Evolutionary conservation across 1,140 invertebrate species (phyloP).

Genomic region (Pygmarrhopalites habei): DNA sequence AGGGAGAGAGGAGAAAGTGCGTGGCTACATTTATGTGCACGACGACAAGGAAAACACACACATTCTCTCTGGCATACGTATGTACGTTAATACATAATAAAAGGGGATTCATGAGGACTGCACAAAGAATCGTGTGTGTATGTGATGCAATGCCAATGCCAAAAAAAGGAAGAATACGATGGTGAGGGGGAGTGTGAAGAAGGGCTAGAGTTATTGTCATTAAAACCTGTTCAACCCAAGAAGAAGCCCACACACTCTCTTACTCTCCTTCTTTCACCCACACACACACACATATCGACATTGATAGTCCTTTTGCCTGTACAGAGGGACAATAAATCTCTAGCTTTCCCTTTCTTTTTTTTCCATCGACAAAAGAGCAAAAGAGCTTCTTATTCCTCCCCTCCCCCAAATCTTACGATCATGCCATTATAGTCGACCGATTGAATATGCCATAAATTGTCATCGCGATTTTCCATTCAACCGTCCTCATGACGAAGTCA

Average conservation of each 20-base stretch:
- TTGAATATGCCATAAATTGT: slow-evolving; percentile 31
- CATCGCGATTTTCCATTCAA: slow-evolving; percentile 17
- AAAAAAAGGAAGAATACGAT: no score
- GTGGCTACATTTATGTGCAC: no score
- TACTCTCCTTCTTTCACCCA: no score
- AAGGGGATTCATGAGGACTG: no score
- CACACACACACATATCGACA: no score
- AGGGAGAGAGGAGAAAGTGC: no score
- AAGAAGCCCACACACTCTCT: no score
- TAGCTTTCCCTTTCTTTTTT: slow-evolving; percentile 12
- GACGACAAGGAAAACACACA: no score
- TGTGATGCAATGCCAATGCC: no score
- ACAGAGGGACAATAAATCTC: slow-evolving; percentile 26
- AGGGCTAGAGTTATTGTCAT: slow-evolving; percentile 26
- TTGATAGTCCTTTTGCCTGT: slow-evolving; percentile 20
- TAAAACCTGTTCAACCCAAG: slow-evolving; percentile 23
- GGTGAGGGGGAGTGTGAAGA: neutral
- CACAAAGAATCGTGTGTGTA: no score
- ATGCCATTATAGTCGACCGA: slow-evolving; percentile 1
- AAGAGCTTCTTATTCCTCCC: neutral
- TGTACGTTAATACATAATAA: no score
- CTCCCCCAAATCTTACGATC: neutral
- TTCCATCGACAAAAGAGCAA: neutral
- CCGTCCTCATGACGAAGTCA: neutral
- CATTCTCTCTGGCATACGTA: no score